phyloP scores from a whole-genome alignment of 2,888 invertebrate genomes.

The Calliscelio sp. region DNA sequence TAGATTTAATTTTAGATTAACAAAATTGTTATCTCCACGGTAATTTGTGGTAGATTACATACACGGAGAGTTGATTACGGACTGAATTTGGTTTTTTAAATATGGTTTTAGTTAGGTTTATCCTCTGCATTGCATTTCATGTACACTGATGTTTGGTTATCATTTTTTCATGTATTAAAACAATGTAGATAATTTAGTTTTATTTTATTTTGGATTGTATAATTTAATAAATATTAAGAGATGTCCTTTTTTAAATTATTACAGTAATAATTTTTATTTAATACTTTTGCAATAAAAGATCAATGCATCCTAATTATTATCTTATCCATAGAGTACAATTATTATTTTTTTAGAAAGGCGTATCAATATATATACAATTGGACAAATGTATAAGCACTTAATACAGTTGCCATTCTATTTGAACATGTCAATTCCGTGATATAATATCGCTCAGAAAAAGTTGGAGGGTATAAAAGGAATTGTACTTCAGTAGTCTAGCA shows the following conservation, averaged over 20 bases:
- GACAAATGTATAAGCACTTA: conserved; percentile 53
- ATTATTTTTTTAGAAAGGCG: conserved; percentile 82
- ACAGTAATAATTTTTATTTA: not conserved
- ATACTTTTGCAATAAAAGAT: conserved; percentile 1
- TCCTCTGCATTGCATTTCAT: too few species aligned
- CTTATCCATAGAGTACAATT: conserved; percentile 61
- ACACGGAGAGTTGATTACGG: too few species aligned
- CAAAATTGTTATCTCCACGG: too few species aligned
- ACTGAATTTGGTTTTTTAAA: too few species aligned
- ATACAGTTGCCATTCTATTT: conserved; percentile 66
- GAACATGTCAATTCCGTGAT: conserved; percentile 72
- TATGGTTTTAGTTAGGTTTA: too few species aligned
- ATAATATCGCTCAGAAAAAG: conserved; percentile 75
- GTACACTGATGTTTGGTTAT: too few species aligned
- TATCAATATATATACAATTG: conserved; percentile 64
- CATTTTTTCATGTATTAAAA: too few species aligned
- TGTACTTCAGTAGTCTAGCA: conserved; percentile 77
- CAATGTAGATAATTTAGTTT: too few species aligned
- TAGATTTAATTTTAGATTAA: too few species aligned
- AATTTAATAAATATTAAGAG: too few species aligned
- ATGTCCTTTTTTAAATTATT: not conserved
- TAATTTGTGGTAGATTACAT: too few species aligned
- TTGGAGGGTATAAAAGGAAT: conserved; percentile 82
- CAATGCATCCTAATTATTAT: conserved; percentile 31
- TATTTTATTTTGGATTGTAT: too few species aligned